Conservation (phyloP, 2,888 invertebrate genomes). For the Andrena hattorfiana region DNA sequence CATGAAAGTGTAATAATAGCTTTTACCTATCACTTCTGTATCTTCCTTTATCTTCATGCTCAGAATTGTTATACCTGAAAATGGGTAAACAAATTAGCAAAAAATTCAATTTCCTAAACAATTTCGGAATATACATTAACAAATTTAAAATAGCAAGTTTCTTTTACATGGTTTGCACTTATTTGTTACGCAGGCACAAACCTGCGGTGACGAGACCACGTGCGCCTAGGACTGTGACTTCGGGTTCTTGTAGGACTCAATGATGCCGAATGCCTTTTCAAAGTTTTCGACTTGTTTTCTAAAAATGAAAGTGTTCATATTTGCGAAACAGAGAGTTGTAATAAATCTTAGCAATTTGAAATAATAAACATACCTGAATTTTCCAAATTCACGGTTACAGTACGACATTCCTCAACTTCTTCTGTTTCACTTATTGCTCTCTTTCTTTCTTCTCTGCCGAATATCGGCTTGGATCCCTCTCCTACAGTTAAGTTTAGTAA, state of each 20-base stretch:
- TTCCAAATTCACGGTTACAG: constrained; percentile 52
- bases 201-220: constrained; percentile 46
- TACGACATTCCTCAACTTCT: constrained; percentile 70
- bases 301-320: constrained; percentile 18
- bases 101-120: background rate
- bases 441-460: constrained; percentile 75
- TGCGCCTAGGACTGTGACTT: constrained; percentile 32
- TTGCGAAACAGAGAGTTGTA: background rate
- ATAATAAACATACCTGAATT: constrained; percentile 56
- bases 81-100: background rate
- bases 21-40: constrained; percentile 53
- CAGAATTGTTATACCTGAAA: constrained; percentile 44
- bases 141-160: too few relatives aligned
- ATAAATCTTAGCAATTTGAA: background rate
- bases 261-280: constrained; percentile 40
- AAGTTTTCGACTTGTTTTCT: constrained; percentile 13
- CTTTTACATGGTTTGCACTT: too few relatives aligned
- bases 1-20: background rate
- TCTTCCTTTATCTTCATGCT: constrained; percentile 4
- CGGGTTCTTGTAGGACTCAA: constrained; percentile 26
- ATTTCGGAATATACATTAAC: too few relatives aligned
- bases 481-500: constrained; percentile 56
- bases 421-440: constrained; percentile 39
- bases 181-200: too few relatives aligned
- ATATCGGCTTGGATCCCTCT: constrained; percentile 76